Conservation (phyloP, 37 sponge, comb jelly and placozoan species). For the Theonella swinhoei region DNA sequence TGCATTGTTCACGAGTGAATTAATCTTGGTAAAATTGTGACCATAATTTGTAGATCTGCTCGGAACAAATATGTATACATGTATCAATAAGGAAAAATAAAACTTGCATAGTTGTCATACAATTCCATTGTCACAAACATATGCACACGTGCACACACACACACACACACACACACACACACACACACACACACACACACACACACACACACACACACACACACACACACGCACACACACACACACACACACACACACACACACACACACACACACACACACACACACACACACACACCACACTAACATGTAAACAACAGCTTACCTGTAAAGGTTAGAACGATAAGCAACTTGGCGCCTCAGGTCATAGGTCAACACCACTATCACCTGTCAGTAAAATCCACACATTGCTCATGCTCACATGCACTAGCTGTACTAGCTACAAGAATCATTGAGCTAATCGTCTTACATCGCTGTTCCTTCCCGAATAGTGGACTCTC, state of each 20-base stretch:
- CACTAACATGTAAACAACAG: not conserved
- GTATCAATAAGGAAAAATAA: too few species aligned
- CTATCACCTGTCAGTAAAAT: not conserved
- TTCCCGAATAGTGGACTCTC: slow-evolving; percentile 48
- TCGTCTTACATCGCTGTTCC: slow-evolving; percentile 36
- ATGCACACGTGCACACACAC: too few species aligned
- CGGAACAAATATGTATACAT: too few species aligned
- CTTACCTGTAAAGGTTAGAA: slow-evolving; percentile 23
- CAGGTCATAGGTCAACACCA: not conserved
- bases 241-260: too few species aligned
- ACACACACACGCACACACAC: too few species aligned
- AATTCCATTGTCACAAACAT: not conserved
- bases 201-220: too few species aligned
- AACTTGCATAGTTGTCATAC: too few species aligned
- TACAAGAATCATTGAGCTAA: not conserved
- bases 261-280: too few species aligned
- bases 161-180: too few species aligned
- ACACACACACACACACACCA: not conserved
- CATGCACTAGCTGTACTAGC: not conserved
- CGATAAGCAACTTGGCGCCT: not conserved
- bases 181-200: too few species aligned
- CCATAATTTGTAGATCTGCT: slow-evolving; percentile 67
- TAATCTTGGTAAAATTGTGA: slow-evolving; percentile 18
- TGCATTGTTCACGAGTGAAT: not conserved
- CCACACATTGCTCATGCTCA: not conserved